Base-by-base conservation (phyloP, 1,140 invertebrate genomes). In the Heterodera carotae region DNA sequence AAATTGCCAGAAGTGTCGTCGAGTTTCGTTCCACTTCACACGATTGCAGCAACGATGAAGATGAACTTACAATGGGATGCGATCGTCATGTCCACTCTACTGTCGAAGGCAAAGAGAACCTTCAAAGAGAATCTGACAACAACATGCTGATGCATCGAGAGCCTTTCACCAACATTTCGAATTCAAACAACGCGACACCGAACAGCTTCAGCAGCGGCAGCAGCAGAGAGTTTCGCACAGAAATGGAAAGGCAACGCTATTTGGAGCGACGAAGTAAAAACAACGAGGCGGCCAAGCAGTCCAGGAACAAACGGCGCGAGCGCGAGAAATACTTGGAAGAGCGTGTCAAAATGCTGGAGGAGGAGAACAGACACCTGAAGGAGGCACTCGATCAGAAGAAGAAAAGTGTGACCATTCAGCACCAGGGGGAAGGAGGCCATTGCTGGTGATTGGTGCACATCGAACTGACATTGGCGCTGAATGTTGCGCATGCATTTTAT, bases 211-310 rank as follows among this genome's bases (percentile, higher is more conserved):
- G 22, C 18, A 18, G 27, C 25, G 59, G n/a, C n/a, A 25, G 0
- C 1, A 62, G 22, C 34, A 74, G 36, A 62, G 71, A 64, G 48
- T 83, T 82, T 39, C 59, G 62, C 27, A 66, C 70, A 29, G 36
- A 66, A 22, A 8, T 56, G 27, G 68, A 76, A 60, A 43, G n/a
- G n/a, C 18, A 43, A 22, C 43, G 53, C 29, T 76, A 81, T 33
- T 22, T 74, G 39, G 79, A 81, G 64, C 62, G 79, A 3, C 79
- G 79, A 12, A 59, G 53, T 25, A 56, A 56, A n/a, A 81, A 81
- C 64, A 81, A 81, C 53, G 79, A 81, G 60, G 79, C 79, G n/a
- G 79, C 79, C n/a, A 81, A 81, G 71, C 80, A 81, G 59, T 81
- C 80, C 3, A 69, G 79, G 25, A 59, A 36, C 36, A 81, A 81